A percentile compares a stretch with the other conserved stretches of the same genome.
Evolutionary conservation across 2,113 vertebrate species (phyloP).

Genomic region (Sorex fumeus): DNA sequence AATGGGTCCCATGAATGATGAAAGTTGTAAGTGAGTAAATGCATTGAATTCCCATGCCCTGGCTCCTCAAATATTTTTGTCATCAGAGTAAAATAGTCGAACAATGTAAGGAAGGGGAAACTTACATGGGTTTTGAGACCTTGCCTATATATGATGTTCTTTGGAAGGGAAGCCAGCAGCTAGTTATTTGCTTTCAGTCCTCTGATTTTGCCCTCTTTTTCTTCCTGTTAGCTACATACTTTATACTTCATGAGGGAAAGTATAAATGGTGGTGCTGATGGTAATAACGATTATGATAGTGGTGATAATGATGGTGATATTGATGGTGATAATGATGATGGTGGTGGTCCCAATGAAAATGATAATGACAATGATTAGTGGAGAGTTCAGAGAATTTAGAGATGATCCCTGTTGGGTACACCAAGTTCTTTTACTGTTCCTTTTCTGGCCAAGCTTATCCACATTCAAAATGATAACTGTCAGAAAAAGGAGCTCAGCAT

Average conservation of each 20-base stretch:
- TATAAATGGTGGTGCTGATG: neutral
- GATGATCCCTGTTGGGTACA: neutral
- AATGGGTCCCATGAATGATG: neutral
- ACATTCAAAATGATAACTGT: neutral
- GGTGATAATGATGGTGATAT: neutral
- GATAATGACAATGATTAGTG: neutral
- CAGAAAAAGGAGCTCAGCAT: neutral
- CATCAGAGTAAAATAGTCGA: neutral
- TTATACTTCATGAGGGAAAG: neutral
- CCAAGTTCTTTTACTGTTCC: neutral
- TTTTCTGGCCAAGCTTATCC: neutral
- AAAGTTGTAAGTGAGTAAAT: neutral
- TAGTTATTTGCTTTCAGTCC: neutral
- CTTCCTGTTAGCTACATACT: neutral
- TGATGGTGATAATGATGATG: too few species aligned
- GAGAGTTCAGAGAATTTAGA: neutral
- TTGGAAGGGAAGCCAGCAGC: fast-evolving
- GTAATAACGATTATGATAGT: neutral
- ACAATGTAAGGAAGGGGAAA: neutral
- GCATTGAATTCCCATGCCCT: too few species aligned
- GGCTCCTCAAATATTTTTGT: neutral
- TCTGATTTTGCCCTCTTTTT: neutral
- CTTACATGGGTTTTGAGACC: fast-evolving
- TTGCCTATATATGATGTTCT: neutral
- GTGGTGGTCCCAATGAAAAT: too few species aligned